These are phyloP conservation scores for Panonychus citri DNA, from an alignment of 1,140 invertebrate species.

Conservation along the genomic window DNA sequence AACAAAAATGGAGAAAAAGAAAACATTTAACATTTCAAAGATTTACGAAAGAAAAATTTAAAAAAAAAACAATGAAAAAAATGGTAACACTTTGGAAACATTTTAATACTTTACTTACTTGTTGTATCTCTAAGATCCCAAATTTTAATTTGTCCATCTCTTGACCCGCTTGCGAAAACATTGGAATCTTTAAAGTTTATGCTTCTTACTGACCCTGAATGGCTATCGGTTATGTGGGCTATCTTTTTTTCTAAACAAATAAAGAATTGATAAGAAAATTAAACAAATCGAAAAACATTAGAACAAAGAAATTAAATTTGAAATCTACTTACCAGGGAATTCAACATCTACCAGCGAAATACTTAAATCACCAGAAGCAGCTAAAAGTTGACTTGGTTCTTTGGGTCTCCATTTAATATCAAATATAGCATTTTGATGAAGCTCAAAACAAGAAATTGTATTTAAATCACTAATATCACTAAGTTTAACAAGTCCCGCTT, in stretches of 20 bases:
- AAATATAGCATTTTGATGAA: conserved; percentile 5
- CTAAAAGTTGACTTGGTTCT: background rate
- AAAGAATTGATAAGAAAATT: background rate
- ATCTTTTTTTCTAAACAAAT: background rate
- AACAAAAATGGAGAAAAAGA: no score
- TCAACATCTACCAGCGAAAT: background rate
- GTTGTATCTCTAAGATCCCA: background rate
- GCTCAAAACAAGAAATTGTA: background rate
- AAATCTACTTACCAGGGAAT: no score
- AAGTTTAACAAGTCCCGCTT: conserved; percentile 47
- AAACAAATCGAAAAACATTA: background rate
- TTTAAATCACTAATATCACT: conserved; percentile 26
- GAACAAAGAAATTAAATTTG: background rate
- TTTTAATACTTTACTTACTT: no score
- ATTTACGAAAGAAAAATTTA: no score
- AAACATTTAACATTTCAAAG: no score
- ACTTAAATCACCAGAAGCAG: background rate
- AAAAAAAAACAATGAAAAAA: no score
- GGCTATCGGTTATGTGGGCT: background rate
- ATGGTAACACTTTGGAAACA: no score
- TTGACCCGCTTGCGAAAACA: background rate
- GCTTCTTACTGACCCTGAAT: background rate
- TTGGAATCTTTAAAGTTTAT: background rate
- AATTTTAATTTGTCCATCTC: background rate
- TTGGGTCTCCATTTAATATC: conserved; percentile 7